Base-by-base conservation (phyloP, 1,140 invertebrate species). In the Doryteuthis pealeii region DNA sequence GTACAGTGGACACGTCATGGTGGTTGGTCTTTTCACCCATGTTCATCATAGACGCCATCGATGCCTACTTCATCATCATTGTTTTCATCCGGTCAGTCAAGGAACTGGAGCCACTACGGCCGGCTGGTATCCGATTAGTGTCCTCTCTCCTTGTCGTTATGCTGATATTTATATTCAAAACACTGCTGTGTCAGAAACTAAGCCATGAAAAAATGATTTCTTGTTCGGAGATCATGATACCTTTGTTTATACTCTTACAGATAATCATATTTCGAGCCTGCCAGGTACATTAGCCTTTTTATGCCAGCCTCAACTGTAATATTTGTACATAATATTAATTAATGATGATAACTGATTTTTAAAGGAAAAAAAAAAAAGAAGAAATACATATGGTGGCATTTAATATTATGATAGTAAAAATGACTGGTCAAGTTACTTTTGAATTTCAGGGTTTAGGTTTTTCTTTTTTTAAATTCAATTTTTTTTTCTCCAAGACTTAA, bases 21-120 rank as follows among this genome's bases (percentile, higher is more conserved):
- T 96, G 95, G 92, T 91, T 91, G 70, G 92, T 96, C 33, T 97
- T 98, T 88, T 92, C 93, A 6, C 96, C 96, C 0, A 87, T 98
- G 32, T 99, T 97, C 89, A 91, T 95, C 30, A 93, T 93, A 77
- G 95, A 98, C 90, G 94, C 93, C 54, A 90, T 97, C 65, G 96
- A 96, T 88, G 92, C 93, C 22, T 98, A 99, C 87, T 97, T 98
- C 87, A 95, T 95, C 85, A 92, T 94, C 22, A 98, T 98, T 81
- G 93, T 98, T 65, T 94, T 96, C 83, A 95, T 98, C 81, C 90
- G 96, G 80, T 96, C 96, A 93, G 93, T 93, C 81, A 77, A 78
- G 54, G 81, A 83, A 33, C 89, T 95, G 80, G 93, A 94, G 81
- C 92, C 91, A 71, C 81, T 83, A 35, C 77, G 83, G 73, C 72